Base-by-base conservation (phyloP, 2,113 vertebrate species). In the Eolophus roseicapilla region DNA sequence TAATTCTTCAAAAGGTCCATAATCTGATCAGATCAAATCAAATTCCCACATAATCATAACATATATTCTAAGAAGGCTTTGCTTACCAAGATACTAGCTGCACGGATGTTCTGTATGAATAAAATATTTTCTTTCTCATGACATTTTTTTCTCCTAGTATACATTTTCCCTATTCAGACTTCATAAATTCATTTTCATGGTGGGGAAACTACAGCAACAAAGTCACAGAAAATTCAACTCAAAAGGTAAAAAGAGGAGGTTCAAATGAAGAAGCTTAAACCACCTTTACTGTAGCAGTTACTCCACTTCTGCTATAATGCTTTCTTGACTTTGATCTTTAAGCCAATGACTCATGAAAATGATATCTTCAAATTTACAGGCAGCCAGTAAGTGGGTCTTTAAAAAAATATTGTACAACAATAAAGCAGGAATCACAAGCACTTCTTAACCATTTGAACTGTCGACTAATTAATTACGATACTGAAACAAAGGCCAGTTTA, bases 381-480 rank as follows among this genome's bases (percentile, higher is more conserved):
- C 67, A 79, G 63, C 82, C 49, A 71, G 80, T 84, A 92, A 95
- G 55, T 29, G 31, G 44, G 16, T 64, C 92, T 94, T 92, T 44
- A n/a, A 82, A 73, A 78, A 94, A 83, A 68, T 33, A 70, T 55
- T 82, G 65, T 60, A 52, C 60, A 83, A 85, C 65, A 86, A 93
- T 87, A 91, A 77, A 90, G 43, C 31, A 84, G 17, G 60, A 84
- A 76, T 77, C 29, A 84, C 68, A 94, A 90, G 53, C 78, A 83
- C 71, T 85, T 96, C 82, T 83, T 76, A 80, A 92, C 29, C 80
- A 93, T 94, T 82, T 96, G 62, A 87, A 84, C 53, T 31, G 47
- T 65, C 75, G 75, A 76, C 55, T 92, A 95, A 96, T 94, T 95
- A 97, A 92, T 89, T 91, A 82, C 31, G 37, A 69, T 86, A 95